Base-by-base conservation (phyloP, 2,113 vertebrate genomes). In the Onychostruthus taczanowskii region DNA sequence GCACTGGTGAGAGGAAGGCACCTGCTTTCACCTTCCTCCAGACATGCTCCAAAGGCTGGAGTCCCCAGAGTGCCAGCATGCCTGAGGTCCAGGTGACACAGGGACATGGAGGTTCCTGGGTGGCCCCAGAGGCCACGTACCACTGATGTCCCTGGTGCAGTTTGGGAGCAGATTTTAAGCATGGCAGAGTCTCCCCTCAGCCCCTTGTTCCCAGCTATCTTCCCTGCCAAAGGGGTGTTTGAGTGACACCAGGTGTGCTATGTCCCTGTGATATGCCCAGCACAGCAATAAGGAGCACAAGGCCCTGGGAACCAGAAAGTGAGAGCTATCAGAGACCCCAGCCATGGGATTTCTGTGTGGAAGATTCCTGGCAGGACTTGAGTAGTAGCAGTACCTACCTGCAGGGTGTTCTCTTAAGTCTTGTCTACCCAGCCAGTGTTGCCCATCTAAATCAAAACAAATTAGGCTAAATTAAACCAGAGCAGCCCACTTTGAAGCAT, bases 321-420 rank as follows among this genome's bases (percentile, higher is more conserved):
- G 4, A 69, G 37, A 61, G 37, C 46, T 77, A 1, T 7, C 55
- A 53, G 0, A 0, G 59, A 46, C n/a, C 64, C n/a, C 20, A 46
- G 55, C 12, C 20, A 11, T 0, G 1, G 43, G 63, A 69, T 66
- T 90, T 68, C 55, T 78, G 53, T 62, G 59, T 44, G 47, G 26
- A 76, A 43, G 47, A 49, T 19, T 74, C 77, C 16, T 82, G 46
- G 9, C 23, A 69, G 41, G 13, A 27, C 17, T 13, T 33, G 22
- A 39, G 4, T 43, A 20, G 35, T 27, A 59, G 56, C 43, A 58
- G 59, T 4, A 69, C 41, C n/a, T 26, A 47, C 24, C n/a, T 4
- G 19, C 39, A n/a, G 33, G 16, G 33, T 76, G 44, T 19, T 66
- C 21, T 70, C 70, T 50, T 14, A 44, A 21, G 21, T 33, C 56